Evolutionary conservation across 2,113 vertebrate species (phyloP).

Genomic region (Myotis brandtii): DNA sequence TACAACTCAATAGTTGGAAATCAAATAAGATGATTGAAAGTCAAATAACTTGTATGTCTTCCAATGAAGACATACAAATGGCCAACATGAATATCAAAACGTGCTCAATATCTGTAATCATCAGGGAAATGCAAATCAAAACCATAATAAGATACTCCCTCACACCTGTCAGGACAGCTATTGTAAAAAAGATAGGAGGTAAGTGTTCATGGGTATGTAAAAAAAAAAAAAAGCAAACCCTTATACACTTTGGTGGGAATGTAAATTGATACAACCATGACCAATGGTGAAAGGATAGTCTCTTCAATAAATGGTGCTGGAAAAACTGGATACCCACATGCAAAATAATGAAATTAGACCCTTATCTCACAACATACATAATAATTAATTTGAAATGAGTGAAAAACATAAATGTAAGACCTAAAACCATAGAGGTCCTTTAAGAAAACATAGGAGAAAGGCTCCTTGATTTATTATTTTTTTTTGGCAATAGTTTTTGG

Average conservation of each 20-base stretch:
- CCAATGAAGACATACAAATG: not conserved
- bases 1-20: not conserved
- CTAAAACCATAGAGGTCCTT: not conserved
- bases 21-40: not conserved
- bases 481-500: not conserved
- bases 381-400: not conserved
- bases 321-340: not conserved
- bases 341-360: not conserved
- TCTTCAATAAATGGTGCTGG: not conserved
- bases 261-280: no score
- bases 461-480: not conserved
- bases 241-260: no score
- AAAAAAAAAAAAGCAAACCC: no score
- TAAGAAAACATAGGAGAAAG: not conserved
- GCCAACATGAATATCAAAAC: not conserved
- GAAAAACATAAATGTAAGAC: not conserved
- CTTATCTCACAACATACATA: not conserved
- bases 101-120: not conserved
- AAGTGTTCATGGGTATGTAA: no score
- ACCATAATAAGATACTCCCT: not conserved
- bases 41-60: not conserved
- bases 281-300: not conserved
- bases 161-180: no score
- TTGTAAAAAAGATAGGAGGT: no score
- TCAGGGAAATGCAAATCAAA: not conserved